Evolutionary conservation across 2,888 invertebrate species (phyloP).

Genomic region (Sinopyrophorus schimmeli): DNA sequence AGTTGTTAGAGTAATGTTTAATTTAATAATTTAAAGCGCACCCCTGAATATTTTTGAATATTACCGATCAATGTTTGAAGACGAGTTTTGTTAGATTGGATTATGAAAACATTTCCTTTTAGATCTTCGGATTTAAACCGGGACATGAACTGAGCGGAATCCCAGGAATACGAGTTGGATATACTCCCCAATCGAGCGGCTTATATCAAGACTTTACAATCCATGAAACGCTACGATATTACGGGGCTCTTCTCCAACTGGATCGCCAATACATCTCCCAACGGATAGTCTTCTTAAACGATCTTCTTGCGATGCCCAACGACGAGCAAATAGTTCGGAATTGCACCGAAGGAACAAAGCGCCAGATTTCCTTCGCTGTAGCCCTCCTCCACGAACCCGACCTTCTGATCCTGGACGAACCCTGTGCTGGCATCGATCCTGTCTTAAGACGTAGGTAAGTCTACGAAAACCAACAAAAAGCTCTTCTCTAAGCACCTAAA

Average conservation of each 20-base stretch:
- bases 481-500: no score
- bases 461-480: background rate
- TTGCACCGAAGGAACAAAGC: constrained; percentile 85
- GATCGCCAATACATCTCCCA: constrained; percentile 24
- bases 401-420: constrained; percentile 86
- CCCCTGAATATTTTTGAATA: background rate
- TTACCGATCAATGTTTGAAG: background rate
- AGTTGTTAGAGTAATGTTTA: no score
- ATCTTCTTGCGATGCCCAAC: constrained; percentile 25
- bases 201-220: constrained; percentile 30
- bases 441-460: constrained; percentile 75
- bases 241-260: constrained; percentile 24
- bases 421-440: constrained; percentile 90
- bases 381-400: constrained; percentile 88
- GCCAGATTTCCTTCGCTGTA: constrained; percentile 84
- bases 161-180: constrained; percentile 31
- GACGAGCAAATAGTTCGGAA: constrained; percentile 61
- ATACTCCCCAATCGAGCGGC: constrained; percentile 29
- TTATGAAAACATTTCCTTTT: background rate
- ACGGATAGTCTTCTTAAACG: constrained; percentile 24
- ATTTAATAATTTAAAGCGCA: no score
- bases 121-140: constrained; percentile 33
- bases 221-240: constrained; percentile 30
- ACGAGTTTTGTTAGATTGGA: background rate
- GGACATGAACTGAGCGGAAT: constrained; percentile 25